Evolutionary conservation across 1,140 invertebrate species (phyloP).

Genomic region (Zaprionus africanus): DNA sequence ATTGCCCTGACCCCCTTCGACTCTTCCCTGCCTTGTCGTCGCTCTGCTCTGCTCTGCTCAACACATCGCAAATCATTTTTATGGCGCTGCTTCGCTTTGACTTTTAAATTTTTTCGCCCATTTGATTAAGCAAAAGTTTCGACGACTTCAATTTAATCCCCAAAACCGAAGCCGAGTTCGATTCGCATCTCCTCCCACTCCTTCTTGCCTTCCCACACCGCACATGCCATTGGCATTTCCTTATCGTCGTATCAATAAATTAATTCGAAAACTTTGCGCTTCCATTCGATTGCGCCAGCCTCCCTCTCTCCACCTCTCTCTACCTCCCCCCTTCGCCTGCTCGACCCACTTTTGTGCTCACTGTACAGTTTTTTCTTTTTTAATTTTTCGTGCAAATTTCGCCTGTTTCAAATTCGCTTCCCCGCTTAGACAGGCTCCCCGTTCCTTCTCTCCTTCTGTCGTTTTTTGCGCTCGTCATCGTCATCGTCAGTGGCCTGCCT

Average conservation of each 20-base stretch:
- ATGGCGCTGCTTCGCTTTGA: conserved; percentile 42
- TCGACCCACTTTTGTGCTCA: neutral
- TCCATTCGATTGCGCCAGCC: conserved; percentile 57
- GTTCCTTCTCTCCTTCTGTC: neutral
- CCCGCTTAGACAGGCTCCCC: neutral
- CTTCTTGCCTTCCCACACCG: neutral
- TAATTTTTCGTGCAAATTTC: conserved; percentile 74
- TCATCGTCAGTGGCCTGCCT: conserved; percentile 31
- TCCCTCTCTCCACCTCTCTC: neutral
- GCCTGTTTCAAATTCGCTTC: conserved; percentile 61
- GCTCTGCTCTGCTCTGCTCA: neutral
- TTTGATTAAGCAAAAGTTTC: conserved; percentile 42
- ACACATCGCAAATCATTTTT: conserved; percentile 47
- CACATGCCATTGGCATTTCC: conserved; percentile 34
- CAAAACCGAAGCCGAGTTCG: neutral
- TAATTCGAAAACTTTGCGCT: conserved; percentile 82
- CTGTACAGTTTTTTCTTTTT: conserved; percentile 40
- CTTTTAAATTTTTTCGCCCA: conserved; percentile 41
- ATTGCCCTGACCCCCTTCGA: neutral
- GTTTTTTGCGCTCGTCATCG: conserved; percentile 40
- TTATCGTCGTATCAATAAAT: conserved; percentile 80
- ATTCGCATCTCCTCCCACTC: neutral
- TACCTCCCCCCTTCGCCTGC: neutral
- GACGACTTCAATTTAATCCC: conserved; percentile 23
- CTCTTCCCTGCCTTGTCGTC: too few species aligned